A percentile compares a stretch with the other conserved stretches of the same genome.
phyloP scores from a whole-genome alignment of 2,113 vertebrate species.

The Chrysochloris asiatica region DNA sequence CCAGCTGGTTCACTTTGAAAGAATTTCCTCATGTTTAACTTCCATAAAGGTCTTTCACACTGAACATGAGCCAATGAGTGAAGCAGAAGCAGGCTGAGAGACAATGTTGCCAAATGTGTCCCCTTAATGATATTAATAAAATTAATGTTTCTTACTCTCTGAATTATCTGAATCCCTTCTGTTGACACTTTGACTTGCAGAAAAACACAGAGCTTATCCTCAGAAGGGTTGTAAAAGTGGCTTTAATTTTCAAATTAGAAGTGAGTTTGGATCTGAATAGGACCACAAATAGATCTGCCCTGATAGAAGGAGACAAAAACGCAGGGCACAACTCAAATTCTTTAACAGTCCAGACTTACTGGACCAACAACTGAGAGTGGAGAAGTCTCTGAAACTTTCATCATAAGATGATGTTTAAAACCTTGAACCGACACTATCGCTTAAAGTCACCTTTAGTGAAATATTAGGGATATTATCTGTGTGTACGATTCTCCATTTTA shows the following conservation, averaged over 20 bases:
- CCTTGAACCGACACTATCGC: background rate
- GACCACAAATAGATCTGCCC: no score
- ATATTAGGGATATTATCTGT: background rate
- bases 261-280: accelerated
- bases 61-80: accelerated
- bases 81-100: accelerated
- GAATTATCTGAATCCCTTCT: accelerated
- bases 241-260: accelerated
- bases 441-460: background rate
- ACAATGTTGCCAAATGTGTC: accelerated
- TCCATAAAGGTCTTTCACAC: no score
- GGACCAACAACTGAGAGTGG: background rate
- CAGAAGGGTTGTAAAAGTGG: accelerated
- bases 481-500: background rate
- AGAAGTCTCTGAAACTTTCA: no score
- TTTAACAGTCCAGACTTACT: background rate
- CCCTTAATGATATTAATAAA: accelerated
- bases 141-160: accelerated
- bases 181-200: accelerated
- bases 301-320: background rate
- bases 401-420: no score
- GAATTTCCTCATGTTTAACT: background rate
- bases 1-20: no score
- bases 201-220: background rate
- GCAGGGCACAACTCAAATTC: background rate